Evolutionary conservation across 2,113 vertebrate genomes (phyloP), one percentile per base, ranked within the genome.

Genomic region (Dromaius novaehollandiae): DNA sequence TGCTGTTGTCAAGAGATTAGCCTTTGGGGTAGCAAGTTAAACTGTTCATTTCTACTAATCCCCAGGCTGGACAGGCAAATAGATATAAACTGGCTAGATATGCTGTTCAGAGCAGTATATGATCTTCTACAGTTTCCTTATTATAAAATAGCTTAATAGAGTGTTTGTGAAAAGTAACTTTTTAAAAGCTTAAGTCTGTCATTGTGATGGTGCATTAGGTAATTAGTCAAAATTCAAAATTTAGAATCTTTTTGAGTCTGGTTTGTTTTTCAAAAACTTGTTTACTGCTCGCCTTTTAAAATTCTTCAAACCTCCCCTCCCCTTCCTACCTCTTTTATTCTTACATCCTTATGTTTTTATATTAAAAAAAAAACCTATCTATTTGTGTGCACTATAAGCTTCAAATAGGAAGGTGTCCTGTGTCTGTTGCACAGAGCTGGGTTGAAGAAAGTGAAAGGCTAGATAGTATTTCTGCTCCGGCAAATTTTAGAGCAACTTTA

Each of bases 1-100:
- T 88, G 85, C 91, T 94, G 87, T 93, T 97, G 91, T 97, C 55
- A 91, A 95, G 91, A 95, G 91, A 96, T 97, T 93, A 95, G 93
- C 94, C 89, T 94, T 93, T 83, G 68, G 86, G 78, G 60, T 80
- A 91, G 87, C 64, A 71, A 91, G 87, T 97, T 95, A 97, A 95
- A 95, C 88, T 81, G 85, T 88, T 97, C 79, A 78, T 89, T 94
- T 96, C 71, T 87, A 9, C 75, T 77, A 70, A 88, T 89, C 1
- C 2, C 78, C 75, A 55, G 79, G 26, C 13, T 0, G 82, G 82
- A 74, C 46, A 66, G 78, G 40, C 50, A 16, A 56, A 51, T 13
- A 78, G 83, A 61, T 64, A 51, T 8, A 79, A 82, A 66, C 63
- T 44, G 48, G 8, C 66, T 80, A 34, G 44, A 32, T 50, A 10